Base-by-base conservation (phyloP, 2,797 vertebrate species). In the Dermochelys coriacea region DNA sequence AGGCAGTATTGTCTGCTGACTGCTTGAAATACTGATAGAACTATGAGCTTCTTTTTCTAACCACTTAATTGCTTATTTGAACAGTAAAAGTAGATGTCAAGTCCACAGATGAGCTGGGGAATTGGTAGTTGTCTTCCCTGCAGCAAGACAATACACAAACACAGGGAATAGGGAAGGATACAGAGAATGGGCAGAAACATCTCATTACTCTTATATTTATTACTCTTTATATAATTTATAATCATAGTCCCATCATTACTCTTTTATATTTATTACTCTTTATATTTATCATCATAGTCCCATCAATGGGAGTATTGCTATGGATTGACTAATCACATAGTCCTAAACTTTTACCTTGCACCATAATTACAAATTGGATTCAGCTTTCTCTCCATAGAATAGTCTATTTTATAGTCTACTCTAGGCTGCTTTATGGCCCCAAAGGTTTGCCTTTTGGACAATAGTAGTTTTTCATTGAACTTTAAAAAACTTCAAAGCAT, bases 381-480 rank as follows among this genome's bases (percentile, higher is more conserved):
- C 51, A 95, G 79, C 29, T 34, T 95, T 95, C 77, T 93, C 86
- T 52, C 94, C 95, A 94, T 59, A 84, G 57, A 93, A 88, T 21
- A 23, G 37, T 37, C 68, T 71, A 71, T 23, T 49, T 10, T 29
- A 10, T 55, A 1, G 64, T 89, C 25, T 0, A 0, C 50, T 84
- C 12, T n/a, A 83, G 47, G 37, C 52, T 61, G 3, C 54, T 81
- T 71, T 54, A 87, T 91, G 50, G 9, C 84, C 34, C 78, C 78
- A 31, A 5, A 7, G 1, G 15, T 96, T 89, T 94, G 88, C 49
- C 79, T 84, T 93, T 93, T 80, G 61, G 81, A 0, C 4, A 12
- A 34, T 61, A 31, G 3, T 1, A 0, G 12, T 55, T 82, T 47
- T 16, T 27, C 12, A 2, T 89, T 89, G 47, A 86, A 45, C 54